These are phyloP conservation scores for Melanotaenia trifasciata DNA, from an alignment of 2,797 vertebrate genomes.

Conservation along the genomic window DNA sequence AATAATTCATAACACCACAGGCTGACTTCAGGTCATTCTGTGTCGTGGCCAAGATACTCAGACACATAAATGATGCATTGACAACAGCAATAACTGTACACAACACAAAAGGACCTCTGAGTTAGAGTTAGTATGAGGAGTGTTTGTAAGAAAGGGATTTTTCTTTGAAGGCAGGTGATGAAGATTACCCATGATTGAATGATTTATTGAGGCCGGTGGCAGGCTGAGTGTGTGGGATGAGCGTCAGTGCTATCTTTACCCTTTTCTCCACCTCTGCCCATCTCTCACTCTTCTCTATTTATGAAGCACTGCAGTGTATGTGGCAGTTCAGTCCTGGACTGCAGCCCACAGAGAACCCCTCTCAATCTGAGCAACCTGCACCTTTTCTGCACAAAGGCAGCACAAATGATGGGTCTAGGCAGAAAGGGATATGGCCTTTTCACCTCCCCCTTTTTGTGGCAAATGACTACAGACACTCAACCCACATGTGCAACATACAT, in stretches of 20 bases:
- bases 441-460: constrained; percentile 45
- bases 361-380: constrained; percentile 72
- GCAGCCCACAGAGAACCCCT: constrained; percentile 71
- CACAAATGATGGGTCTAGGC: constrained; percentile 10
- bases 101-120: constrained; percentile 37
- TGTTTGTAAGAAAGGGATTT: constrained; percentile 31
- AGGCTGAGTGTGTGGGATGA: constrained; percentile 71
- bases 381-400: constrained; percentile 65
- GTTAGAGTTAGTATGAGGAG: constrained; percentile 12
- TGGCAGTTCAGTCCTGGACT: constrained; percentile 63
- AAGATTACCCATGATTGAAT: constrained; percentile 59
- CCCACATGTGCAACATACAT: constrained; percentile 33
- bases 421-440: constrained; percentile 27
- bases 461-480: constrained; percentile 59
- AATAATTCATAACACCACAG: constrained; percentile 65
- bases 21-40: constrained; percentile 60
- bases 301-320: constrained; percentile 77
- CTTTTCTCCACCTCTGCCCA: constrained; percentile 60
- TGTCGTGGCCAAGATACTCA: constrained; percentile 46
- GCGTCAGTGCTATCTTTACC: constrained; percentile 78
- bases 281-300: constrained; percentile 73
- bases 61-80: constrained; percentile 61
- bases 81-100: constrained; percentile 42
- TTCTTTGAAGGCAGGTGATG: constrained; percentile 41
- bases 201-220: constrained; percentile 76